Base-by-base conservation (phyloP, 2,797 vertebrate genomes). In the Leptoclinus maculatus region DNA sequence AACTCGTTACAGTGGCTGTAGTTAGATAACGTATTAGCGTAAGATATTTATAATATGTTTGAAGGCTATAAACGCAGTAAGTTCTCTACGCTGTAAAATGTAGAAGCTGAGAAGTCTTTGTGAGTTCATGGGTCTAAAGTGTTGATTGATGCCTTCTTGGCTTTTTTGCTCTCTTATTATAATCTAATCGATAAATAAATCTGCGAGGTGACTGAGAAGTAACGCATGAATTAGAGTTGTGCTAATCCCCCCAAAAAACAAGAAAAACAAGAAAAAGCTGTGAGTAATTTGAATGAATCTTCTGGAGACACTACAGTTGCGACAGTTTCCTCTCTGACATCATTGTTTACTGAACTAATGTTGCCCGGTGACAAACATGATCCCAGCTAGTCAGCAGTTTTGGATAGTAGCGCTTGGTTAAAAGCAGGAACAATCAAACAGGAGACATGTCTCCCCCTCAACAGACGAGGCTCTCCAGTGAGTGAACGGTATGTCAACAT, bases 401-500 rank as follows among this genome's bases (percentile, higher is more conserved):
- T 67, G 49, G 67, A 77, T 36, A 13, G 43, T 13, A 21, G 27
- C 6, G 54, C 74, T 62, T 75, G 21, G 49, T 70, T 59, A 25
- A 14, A 57, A 13, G 36, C 59, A 74, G 49, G 7, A 79, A 81
- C 72, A 71, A 41, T 71, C 53, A 32, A 69, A 53, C 17, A 36
- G 69, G 39, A 49, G 81, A 73, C 63, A 66, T 54, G 51, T 75
- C 54, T 57, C 39, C 36, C 36, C 13, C 19, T 32, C 21, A 16
- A 74, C 58, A 66, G 36, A 69, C 39, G 39, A 86, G 51, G n/a
- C 65, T 41, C 60, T 79, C 51, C 69, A 45, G 16, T 12, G 45
- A 72, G 62, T 45, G 56, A 60, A 69, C 59, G 65, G 78, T 53
- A 82, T 82, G 84, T 88, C 83, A 86, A 53, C 83, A 64, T 79